Percentiles rank a stretch among this genome's conserved stretches.
Conservation (phyloP, 2,113 vertebrate genomes). For the Catharus minimus region DNA sequence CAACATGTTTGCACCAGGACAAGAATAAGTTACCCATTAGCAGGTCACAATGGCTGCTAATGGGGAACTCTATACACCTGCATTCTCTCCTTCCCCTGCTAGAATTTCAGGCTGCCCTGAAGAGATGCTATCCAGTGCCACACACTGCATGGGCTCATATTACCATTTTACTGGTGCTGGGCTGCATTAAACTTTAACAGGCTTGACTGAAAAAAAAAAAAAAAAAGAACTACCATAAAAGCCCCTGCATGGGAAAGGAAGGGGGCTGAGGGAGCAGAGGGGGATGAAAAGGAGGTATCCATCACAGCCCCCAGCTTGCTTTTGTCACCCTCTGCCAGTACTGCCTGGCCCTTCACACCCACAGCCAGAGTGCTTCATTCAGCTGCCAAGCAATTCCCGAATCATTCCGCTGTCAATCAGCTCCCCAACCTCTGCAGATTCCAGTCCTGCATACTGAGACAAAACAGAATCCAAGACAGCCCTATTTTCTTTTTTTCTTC, state of each 20-base stretch:
- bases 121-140: background rate
- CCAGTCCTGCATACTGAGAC: background rate
- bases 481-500: background rate
- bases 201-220: background rate
- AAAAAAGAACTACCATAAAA: background rate
- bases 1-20: background rate
- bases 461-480: background rate
- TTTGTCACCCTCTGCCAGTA: background rate
- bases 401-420: background rate
- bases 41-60: background rate
- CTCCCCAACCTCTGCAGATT: background rate
- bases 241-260: background rate
- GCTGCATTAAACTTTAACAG: slow-evolving; percentile 13
- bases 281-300: background rate
- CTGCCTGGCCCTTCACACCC: background rate
- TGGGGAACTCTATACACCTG: background rate
- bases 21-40: background rate
- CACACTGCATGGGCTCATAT: background rate
- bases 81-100: background rate
- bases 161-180: background rate
- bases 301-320: background rate
- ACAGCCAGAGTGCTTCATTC: background rate
- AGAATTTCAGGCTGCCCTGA: background rate
- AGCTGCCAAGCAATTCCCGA: background rate
- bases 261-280: background rate